Evolutionary conservation across 2,113 vertebrate genomes (phyloP), one percentile per base, ranked within the genome.

Genomic region (Mirza zaza): DNA sequence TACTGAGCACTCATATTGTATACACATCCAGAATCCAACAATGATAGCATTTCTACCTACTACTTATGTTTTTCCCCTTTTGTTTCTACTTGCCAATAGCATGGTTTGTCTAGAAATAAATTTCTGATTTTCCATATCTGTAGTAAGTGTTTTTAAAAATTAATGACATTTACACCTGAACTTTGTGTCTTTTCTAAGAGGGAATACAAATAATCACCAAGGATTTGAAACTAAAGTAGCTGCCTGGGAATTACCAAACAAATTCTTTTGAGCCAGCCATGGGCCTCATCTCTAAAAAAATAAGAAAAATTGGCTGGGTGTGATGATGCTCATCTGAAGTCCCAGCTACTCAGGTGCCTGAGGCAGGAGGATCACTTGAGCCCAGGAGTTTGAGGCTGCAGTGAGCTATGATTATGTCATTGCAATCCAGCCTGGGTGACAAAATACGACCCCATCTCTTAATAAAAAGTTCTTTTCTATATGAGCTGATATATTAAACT

Each of bases 401-500:
- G 61, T 63, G 23, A 25, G 10, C 27, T 63, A 29, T 63, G 27
- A 63, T 63, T 25, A 12, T 63, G 61, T 61, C 59, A 61, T 25
- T 61, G 23, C 5, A 63, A 27, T 63, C 27, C 61, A 29, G 61
- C 61, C 61, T 63, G 61, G 61, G 61, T 29, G 27, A 63, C 61
- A 63, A 29, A 29, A 29, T 25, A 10, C 29, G 27, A 63, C 61
- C 11, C 4, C 27, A 29, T 29, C 61, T 12, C 61, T 63, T 63
- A 63, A 29, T 12, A 63, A 63, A 4, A 83, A 29, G 3, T 48
- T 87, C 17, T 83, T 83, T 77, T 91, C 18, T 13, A 94, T 5
- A n/a, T 84, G n/a, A 90, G 76, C 29, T 95, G 34, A 94, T 36
- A 36, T 36, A 83, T 95, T 81, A 77, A 97, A 45, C 3, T 25